Conservation (phyloP, 2,113 vertebrate genomes). For the Plestiodon gilberti region DNA sequence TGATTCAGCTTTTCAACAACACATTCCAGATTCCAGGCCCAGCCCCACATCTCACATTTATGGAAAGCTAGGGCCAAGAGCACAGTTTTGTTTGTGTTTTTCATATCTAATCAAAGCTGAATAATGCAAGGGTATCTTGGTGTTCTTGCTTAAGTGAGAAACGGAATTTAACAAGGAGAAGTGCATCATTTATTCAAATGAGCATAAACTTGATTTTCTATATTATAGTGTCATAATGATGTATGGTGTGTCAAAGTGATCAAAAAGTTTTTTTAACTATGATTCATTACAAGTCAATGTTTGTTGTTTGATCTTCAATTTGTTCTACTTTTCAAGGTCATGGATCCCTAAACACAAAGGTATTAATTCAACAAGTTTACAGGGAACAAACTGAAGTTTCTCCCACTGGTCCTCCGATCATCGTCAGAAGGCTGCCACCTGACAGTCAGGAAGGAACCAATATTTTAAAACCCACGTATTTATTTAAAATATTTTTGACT, state of each 20-base stretch:
- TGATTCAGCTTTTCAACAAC: neutral
- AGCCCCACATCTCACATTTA: neutral
- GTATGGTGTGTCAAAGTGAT: constrained; percentile 4
- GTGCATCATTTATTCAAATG: constrained; percentile 1
- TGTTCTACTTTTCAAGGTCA: constrained; percentile 4
- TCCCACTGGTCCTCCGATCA: too few relatives aligned
- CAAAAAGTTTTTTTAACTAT: constrained; percentile 3
- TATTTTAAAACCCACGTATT: neutral
- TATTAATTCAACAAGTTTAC: neutral
- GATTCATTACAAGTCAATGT: constrained; percentile 15
- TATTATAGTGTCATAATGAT: constrained; percentile 11
- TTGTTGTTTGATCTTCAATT: neutral
- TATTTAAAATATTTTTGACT: neutral
- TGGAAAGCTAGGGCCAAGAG: neutral
- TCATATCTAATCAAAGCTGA: neutral
- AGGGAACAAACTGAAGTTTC: neutral
- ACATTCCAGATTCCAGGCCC: neutral
- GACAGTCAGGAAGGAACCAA: neutral
- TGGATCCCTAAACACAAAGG: neutral
- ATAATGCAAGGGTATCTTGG: neutral
- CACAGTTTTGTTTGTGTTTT: neutral
- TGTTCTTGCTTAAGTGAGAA: neutral
- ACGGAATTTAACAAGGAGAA: neutral
- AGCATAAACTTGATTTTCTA: constrained; percentile 4
- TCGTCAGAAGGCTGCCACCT: neutral